Evolutionary conservation across 2,888 invertebrate species (phyloP), one percentile per base, ranked within the genome.

Genomic region (Ophraella communa): DNA sequence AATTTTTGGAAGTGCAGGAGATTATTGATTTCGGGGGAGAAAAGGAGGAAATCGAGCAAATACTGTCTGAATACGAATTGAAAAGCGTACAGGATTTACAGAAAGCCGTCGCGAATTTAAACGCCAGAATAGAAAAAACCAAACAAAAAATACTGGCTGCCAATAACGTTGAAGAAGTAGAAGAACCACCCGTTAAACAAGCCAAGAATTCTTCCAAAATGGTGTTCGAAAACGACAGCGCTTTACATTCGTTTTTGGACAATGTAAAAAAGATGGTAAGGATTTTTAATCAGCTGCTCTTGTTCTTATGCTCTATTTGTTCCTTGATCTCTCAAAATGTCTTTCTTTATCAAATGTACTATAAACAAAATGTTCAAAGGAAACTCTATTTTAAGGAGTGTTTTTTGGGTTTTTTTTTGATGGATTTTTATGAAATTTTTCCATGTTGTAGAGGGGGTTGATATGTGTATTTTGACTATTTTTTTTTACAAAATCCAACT

Each of bases 31-130:
- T 91, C 76, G 90, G 90, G 0, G 90, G 92, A 70, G 87, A 89
- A 8, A 88, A 89, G 57, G 91, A 92, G 75, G 78, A 78, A 67
- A 71, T 79, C 8, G 78, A 79, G 30, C 87, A 88, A 75, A 91
- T 92, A 0, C 83, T 95, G 51, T 87, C 89, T 75, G 89, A 92
- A 52, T 89, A 90, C 72, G 92, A 92, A 47, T 87, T 94, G 57
- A 88, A 90, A 62, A 90, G 87, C 73, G 86, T 90, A 69, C 89
- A 90, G 64, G 95, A 96, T 75, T 83, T 96, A n/a, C 89, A 91
- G 79, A 91, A 91, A 82, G 85, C 84, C 64, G 90, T 94, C 71
- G 84, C 87, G 64, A 87, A 87, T 67, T 81, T 93, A 33, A 89
- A 91, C 75, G 81, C 85, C 56, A 88, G 89, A 71, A 91, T 94